Conservation (phyloP, 2,888 invertebrate genomes). For the Noctua pronuba region DNA sequence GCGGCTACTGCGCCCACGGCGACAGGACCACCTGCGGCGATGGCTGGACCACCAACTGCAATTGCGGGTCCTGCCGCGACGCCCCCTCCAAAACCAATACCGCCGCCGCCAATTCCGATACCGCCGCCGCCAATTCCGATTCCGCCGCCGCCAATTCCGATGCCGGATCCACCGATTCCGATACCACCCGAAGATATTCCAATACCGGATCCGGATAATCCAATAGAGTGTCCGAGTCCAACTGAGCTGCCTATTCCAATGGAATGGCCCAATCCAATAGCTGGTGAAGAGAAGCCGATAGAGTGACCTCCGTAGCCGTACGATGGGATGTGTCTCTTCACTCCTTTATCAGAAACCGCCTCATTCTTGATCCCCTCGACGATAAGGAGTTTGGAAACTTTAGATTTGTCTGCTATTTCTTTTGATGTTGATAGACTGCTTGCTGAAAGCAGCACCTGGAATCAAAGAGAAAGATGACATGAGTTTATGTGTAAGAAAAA, state of each 20-base stretch:
- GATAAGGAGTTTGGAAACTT: conserved; percentile 81
- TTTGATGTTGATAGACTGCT: conserved; percentile 82
- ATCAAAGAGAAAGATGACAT: conserved; percentile 50
- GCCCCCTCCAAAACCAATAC: conserved; percentile 49
- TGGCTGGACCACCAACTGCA: conserved; percentile 62
- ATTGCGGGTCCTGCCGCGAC: conserved; percentile 41
- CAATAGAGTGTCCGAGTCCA: conserved; percentile 55
- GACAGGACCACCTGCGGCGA: conserved; percentile 58
- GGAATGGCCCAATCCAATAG: conserved; percentile 57
- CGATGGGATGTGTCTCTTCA: conserved; percentile 79
- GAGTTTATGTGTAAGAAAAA: neutral
- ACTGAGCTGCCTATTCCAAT: conserved; percentile 55
- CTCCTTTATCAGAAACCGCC: conserved; percentile 77
- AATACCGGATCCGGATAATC: conserved; percentile 49
- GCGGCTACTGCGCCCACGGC: conserved; percentile 66
- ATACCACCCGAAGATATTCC: conserved; percentile 50
- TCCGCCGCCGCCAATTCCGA: conserved; percentile 35
- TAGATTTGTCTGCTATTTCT: conserved; percentile 76
- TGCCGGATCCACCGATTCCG: conserved; percentile 56
- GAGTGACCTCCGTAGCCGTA: conserved; percentile 61
- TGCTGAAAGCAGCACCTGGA: conserved; percentile 83
- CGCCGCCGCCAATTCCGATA: conserved; percentile 34
- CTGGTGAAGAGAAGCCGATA: conserved; percentile 58
- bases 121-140: conserved; percentile 34
- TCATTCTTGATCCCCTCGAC: conserved; percentile 82